A percentile compares a stretch with the other conserved stretches of the same genome.
These are phyloP conservation scores for Sebastes matsubarae DNA, from an alignment of 2,797 vertebrate genomes.

Conservation along the genomic window DNA sequence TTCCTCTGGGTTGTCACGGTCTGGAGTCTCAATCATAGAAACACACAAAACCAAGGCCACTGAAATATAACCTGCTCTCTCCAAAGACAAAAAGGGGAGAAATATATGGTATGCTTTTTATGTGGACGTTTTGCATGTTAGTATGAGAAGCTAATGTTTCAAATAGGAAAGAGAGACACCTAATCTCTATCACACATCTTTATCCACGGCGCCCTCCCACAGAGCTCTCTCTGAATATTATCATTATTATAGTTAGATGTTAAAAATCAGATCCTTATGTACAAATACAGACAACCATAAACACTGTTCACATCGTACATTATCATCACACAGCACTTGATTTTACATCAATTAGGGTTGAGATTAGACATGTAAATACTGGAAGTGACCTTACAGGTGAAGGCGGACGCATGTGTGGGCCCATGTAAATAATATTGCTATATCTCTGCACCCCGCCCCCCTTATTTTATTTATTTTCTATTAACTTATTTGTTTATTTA, in stretches of 20 bases:
- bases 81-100: not conserved
- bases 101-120: not conserved
- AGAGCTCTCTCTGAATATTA: not conserved
- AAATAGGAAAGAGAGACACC: not conserved
- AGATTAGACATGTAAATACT: not conserved
- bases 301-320: not conserved
- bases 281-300: not conserved
- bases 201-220: not conserved
- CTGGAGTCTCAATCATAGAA: slow-evolving; percentile 25
- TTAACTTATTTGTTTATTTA: too few relatives aligned
- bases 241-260: not conserved
- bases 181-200: not conserved
- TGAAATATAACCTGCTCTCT: slow-evolving; percentile 2
- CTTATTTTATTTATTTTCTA: too few relatives aligned
- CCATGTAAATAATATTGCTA: too few relatives aligned
- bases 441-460: too few relatives aligned
- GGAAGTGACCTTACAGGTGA: too few relatives aligned
- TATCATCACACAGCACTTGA: not conserved
- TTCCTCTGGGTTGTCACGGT: slow-evolving; percentile 36
- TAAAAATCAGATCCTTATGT: not conserved
- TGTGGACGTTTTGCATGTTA: not conserved
- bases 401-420: too few relatives aligned
- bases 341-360: not conserved
- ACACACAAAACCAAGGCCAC: not conserved
- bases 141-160: not conserved